Base-by-base conservation (phyloP, 2,113 vertebrate genomes). In the Pseudorectes ferrugineus region DNA sequence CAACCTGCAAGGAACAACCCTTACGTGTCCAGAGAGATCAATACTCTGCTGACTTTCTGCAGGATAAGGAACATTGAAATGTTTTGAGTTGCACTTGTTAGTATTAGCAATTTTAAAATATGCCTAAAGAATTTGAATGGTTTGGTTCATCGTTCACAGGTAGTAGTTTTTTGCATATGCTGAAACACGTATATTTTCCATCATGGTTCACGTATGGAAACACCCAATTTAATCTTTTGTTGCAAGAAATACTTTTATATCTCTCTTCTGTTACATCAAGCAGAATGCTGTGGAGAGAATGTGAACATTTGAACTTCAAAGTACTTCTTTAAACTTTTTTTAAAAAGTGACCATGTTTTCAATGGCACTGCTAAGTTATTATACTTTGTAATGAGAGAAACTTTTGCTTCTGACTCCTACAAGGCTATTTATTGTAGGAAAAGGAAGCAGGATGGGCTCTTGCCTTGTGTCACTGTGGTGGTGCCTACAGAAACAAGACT, bases 1-100 rank as follows among this genome's bases (percentile, higher is more conserved):
- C 85, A 46, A 16, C 17, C 17, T 38, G 15, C n/a, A 25, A 40
- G 68, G 26, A 65, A 1, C 16, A 43, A 4, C 14, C 19, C 4
- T 35, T 46, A 0, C 12, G 0, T 18, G 18, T 10, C 65, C 2
- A 0, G 14, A 28, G 40, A 71, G 46, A 45, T 36, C 12, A 28
- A 4, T 36, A 6, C 1, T 4, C 20, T 36, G 24, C 45, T 70
- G 31, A 17, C 20, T 77, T 8, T 20, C 38, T 26, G 59, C n/a
- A 80, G 45, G 36, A 24, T 28, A 16, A 72, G 48, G 40, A 70
- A 22, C 29, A n/a, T 1, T 57, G 31, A 65, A 59, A 31, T 59
- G 13, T 38, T 80, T 33, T 66, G 21, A 26, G n/a, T 61, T 51
- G 7, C n/a, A 40, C 14, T 71, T 35, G 10, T 10, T 58, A 7